A percentile compares a stretch with the other conserved stretches of the same genome.
phyloP scores from a whole-genome alignment of 2,797 vertebrate genomes.

The Urocyon cinereoargenteus region DNA sequence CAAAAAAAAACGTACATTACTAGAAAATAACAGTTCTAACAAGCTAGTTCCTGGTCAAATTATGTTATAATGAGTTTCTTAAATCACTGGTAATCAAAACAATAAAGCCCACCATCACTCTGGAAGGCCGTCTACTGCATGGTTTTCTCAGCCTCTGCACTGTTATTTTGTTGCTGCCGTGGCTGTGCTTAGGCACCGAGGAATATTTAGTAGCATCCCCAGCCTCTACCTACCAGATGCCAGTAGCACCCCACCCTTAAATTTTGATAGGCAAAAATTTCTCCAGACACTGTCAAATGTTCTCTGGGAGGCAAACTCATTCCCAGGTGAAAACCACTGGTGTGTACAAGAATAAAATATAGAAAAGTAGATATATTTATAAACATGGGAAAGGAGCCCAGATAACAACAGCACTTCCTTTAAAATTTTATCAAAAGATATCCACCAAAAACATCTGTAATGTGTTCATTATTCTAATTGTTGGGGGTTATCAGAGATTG shows the following conservation, averaged over 20 bases:
- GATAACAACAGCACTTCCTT: neutral
- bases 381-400: neutral
- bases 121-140: neutral
- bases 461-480: neutral
- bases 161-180: neutral
- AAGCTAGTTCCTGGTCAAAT: neutral
- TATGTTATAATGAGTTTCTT: neutral
- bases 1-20: neutral
- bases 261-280: neutral
- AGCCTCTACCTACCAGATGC: neutral
- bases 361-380: neutral
- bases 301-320: neutral
- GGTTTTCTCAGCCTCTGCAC: neutral
- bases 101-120: neutral
- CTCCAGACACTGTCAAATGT: neutral
- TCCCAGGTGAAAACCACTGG: neutral
- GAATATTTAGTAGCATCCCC: neutral
- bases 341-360: neutral
- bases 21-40: neutral
- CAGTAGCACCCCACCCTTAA: neutral
- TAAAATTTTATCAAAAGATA: neutral
- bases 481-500: neutral
- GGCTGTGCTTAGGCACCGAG: neutral
- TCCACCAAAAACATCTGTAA: neutral
- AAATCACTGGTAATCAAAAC: neutral